Conservation (phyloP, 2,888 invertebrate species). For the Euzetes globulus region DNA sequence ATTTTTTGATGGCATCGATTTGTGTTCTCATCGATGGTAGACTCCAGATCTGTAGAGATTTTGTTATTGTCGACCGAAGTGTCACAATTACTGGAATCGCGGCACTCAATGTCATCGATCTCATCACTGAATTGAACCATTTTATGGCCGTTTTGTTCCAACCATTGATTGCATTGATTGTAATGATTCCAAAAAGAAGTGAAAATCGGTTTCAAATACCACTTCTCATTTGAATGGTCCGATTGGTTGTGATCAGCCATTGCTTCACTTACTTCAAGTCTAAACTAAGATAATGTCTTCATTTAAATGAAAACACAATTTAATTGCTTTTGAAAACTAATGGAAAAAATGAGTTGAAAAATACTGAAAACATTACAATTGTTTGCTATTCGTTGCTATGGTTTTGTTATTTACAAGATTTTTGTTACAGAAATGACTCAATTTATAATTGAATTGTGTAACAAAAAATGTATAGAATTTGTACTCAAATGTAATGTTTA, state of each 20-base stretch:
- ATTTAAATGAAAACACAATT: too few species aligned
- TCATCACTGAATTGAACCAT: background rate
- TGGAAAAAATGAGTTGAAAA: too few species aligned
- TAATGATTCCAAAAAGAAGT: conserved; percentile 1
- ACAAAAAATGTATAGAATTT: background rate
- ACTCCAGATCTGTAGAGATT: background rate
- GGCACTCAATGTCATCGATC: background rate
- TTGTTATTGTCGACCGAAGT: background rate
- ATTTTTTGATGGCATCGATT: background rate
- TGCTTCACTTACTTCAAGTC: too few species aligned
- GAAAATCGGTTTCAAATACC: conserved; percentile 2
- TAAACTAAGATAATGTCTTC: background rate
- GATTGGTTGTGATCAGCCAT: background rate
- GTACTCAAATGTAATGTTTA: background rate
- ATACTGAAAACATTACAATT: too few species aligned
- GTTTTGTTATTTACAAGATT: background rate
- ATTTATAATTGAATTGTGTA: background rate
- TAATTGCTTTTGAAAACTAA: too few species aligned
- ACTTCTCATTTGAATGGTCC: background rate
- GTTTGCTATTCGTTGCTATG: background rate
- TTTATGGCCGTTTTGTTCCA: conserved; percentile 12
- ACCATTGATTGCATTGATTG: conserved; percentile 10
- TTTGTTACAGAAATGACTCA: background rate
- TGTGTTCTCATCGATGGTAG: background rate
- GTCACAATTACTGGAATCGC: background rate